These are phyloP conservation scores for Nipponia nippon DNA, from an alignment of 2,113 vertebrate genomes.

Conservation along the genomic window DNA sequence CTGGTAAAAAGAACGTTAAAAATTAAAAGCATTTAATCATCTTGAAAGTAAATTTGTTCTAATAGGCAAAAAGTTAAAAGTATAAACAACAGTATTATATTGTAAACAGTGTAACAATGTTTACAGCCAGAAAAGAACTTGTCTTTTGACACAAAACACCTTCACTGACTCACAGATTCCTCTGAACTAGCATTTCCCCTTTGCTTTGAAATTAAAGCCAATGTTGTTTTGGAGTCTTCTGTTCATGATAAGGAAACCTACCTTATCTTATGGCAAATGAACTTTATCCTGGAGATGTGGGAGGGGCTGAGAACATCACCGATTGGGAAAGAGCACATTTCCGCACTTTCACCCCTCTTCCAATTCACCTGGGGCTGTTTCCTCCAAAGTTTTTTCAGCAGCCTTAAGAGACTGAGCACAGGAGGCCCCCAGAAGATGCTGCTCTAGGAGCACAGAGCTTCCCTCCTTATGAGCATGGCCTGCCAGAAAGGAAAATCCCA, in stretches of 20 bases:
- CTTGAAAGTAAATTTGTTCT: slow-evolving; percentile 14
- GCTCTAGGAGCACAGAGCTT: background rate
- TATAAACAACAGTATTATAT: background rate
- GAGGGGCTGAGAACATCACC: background rate
- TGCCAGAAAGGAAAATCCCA: background rate
- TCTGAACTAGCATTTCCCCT: background rate
- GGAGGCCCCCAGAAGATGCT: background rate
- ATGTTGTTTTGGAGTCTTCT: background rate
- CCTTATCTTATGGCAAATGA: background rate
- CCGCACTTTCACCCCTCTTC: background rate
- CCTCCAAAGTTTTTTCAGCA: background rate
- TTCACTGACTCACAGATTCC: background rate
- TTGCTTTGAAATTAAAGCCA: slow-evolving; percentile 19
- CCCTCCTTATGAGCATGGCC: background rate
- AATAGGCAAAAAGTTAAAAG: background rate
- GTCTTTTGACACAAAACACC: background rate
- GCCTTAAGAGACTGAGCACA: background rate
- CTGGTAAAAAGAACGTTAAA: slow-evolving; percentile 18
- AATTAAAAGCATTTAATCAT: slow-evolving; percentile 25
- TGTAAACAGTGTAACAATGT: background rate
- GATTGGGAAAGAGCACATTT: background rate
- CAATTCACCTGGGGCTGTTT: slow-evolving; percentile 11
- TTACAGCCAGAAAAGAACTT: background rate
- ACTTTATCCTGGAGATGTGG: slow-evolving; percentile 7
- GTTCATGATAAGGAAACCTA: background rate